A percentile compares a stretch with the other conserved stretches of the same genome.
phyloP scores from a whole-genome alignment of 1,140 invertebrate genomes.

The Tetramorium parvispinum region DNA sequence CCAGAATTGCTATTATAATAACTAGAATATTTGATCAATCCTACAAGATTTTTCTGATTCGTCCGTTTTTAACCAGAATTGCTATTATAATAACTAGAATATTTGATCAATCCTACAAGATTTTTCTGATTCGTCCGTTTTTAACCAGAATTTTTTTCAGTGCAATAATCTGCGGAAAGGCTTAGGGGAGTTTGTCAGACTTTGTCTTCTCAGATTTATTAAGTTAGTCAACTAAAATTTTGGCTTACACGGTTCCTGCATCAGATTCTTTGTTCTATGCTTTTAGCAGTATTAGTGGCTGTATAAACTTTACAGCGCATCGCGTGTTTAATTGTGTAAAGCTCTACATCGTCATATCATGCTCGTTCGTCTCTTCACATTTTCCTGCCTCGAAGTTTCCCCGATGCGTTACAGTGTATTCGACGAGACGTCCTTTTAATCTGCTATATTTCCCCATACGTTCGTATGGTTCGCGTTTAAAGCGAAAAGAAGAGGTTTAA shows the following conservation, averaged over 20 bases:
- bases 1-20: too few species aligned
- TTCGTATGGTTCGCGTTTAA: background rate
- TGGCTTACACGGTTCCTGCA: constrained; percentile 4
- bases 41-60: too few species aligned
- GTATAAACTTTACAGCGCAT: background rate
- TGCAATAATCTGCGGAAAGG: background rate
- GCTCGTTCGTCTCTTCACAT: background rate
- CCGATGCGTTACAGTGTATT: background rate
- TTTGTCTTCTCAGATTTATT: background rate
- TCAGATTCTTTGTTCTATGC: background rate
- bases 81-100: too few species aligned
- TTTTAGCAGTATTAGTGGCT: background rate
- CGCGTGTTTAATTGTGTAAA: constrained; percentile 25
- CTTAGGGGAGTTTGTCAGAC: background rate
- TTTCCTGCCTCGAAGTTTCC: background rate
- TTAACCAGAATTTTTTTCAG: too few species aligned
- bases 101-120: too few species aligned
- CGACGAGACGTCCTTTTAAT: constrained; percentile 30
- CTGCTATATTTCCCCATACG: background rate
- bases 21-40: too few species aligned
- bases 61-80: too few species aligned
- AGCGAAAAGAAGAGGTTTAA: constrained; percentile 21
- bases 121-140: too few species aligned
- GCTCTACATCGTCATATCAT: background rate
- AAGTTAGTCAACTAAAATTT: background rate